These are phyloP conservation scores for Cremastinae sp. DNA, from an alignment of 2,888 invertebrate genomes.

Conservation along the genomic window DNA sequence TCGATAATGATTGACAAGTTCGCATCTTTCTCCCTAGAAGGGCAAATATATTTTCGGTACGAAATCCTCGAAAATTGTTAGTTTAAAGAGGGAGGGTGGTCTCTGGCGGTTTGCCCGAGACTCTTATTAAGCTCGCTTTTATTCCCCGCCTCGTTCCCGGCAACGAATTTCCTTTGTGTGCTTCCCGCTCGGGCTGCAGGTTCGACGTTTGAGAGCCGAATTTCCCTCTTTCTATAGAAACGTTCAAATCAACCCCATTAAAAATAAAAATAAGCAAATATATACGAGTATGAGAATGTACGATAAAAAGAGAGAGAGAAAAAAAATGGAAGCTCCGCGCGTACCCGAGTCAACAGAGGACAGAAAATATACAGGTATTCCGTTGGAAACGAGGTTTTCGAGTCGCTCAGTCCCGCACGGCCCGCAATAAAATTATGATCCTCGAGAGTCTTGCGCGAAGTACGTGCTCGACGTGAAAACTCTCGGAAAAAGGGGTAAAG, in stretches of 20 bases:
- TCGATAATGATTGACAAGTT: conserved; percentile 44
- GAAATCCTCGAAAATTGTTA: conserved; percentile 70
- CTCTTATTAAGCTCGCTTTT: conserved; percentile 33
- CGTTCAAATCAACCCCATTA: background rate
- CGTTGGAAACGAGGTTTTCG: conserved; percentile 34
- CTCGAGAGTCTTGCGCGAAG: conserved; percentile 27
- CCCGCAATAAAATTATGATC: conserved; percentile 41
- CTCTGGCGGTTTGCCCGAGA: conserved; percentile 34
- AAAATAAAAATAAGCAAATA: background rate
- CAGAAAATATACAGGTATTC: conserved; percentile 20
- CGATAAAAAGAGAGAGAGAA: no score
- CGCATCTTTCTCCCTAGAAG: conserved; percentile 41
- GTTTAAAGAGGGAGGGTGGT: conserved; percentile 63
- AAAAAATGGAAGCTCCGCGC: background rate
- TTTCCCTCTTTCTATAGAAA: conserved; percentile 7
- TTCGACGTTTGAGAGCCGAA: conserved; percentile 26
- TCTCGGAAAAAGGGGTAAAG: conserved; percentile 4
- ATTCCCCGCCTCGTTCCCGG: conserved; percentile 30
- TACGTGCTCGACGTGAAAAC: conserved; percentile 26
- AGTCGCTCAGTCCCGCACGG: conserved; percentile 11
- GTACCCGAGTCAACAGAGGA: background rate
- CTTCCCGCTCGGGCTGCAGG: conserved; percentile 15
- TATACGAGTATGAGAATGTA: conserved; percentile 11
- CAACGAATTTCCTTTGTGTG: conserved; percentile 54
- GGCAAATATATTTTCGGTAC: conserved; percentile 72